Percentiles rank a stretch among this genome's conserved stretches.
Conservation (phyloP, 1,140 invertebrate species). For the Parapsyche elsis region DNA sequence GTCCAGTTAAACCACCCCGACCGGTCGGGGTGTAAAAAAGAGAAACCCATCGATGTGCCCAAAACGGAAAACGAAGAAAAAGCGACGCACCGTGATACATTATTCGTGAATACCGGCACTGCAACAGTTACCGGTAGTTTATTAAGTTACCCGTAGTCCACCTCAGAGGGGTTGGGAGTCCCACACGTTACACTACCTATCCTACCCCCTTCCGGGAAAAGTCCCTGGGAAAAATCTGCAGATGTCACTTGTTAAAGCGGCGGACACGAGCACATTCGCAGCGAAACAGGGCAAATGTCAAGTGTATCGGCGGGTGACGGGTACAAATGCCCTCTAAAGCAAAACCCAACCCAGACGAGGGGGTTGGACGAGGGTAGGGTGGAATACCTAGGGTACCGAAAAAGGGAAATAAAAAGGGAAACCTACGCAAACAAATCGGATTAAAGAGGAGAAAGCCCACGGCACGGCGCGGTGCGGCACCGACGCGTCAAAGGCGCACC, state of each 20-base stretch:
- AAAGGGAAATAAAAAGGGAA: constrained; percentile 34
- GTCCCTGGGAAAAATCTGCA: constrained; percentile 52
- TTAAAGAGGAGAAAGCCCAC: constrained; percentile 43
- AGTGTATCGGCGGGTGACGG: constrained; percentile 52
- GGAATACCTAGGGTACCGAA: too few species aligned
- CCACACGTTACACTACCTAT: background rate
- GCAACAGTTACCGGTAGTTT: constrained; percentile 49
- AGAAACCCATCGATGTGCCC: background rate
- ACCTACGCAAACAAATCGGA: constrained; percentile 50
- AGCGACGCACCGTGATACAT: constrained; percentile 42
- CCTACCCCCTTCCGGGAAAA: background rate
- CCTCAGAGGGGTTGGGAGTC: background rate
- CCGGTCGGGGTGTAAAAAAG: background rate
- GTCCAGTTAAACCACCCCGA: too few species aligned
- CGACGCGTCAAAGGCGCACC: constrained; percentile 27
- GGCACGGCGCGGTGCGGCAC: background rate
- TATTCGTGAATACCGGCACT: constrained; percentile 45
- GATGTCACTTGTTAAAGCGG: constrained; percentile 54
- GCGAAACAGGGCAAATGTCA: background rate
- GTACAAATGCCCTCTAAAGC: constrained; percentile 51
- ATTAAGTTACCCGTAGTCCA: constrained; percentile 47
- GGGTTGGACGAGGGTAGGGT: background rate
- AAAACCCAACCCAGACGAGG: background rate
- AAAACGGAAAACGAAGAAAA: constrained; percentile 15
- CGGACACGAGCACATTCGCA: background rate